Base-by-base conservation (phyloP, 2,888 invertebrate genomes). In the Oasisia sp. region DNA sequence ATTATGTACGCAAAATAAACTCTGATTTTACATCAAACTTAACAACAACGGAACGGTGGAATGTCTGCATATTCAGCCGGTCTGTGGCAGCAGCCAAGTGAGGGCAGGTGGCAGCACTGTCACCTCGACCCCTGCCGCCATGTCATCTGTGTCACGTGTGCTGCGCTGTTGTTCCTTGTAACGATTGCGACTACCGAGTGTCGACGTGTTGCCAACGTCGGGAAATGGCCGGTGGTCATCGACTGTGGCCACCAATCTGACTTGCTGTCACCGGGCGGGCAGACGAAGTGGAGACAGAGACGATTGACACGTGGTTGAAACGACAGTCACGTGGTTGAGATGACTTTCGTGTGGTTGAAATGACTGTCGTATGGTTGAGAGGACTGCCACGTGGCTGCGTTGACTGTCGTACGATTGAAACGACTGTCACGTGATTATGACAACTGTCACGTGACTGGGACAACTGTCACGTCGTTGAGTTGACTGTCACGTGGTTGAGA, bases 1-100 rank as follows among this genome's bases (percentile, higher is more conserved):
- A 74, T 74, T 74, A 74, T 74, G 74, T 74, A 74, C 74, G 27
- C 74, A 74, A 74, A 74, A 74, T 74, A 74, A 74, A 74, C n/a
- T 74, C 19, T 74, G 74, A 27, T 74, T 50, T 74, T 74, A 74
- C 27, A 74, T 74, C 74, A 74, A 74, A 74, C 74, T 74, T 74
- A 74, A 74, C 74, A 74, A 74, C 74, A 74, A 74, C 74, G 74
- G 74, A 74, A 56, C 56, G 56, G 19, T 56, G 19, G 19, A 27
- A 74, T 74, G 19, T 74, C 74, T 74, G 74, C 74, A 74, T 74
- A 74, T 74, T 74, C 74, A 74, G 19, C 74, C 74, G 74, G 19
- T 74, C n/a, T 19, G 27, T 74, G 74, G 5, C 14, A 27, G n/a
- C 74, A 27, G 74, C 27, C 74, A 74, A n/a, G 19, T 74, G 27